Evolutionary conservation across 1,140 invertebrate species (phyloP).

Genomic region (Campoletis sonorensis): DNA sequence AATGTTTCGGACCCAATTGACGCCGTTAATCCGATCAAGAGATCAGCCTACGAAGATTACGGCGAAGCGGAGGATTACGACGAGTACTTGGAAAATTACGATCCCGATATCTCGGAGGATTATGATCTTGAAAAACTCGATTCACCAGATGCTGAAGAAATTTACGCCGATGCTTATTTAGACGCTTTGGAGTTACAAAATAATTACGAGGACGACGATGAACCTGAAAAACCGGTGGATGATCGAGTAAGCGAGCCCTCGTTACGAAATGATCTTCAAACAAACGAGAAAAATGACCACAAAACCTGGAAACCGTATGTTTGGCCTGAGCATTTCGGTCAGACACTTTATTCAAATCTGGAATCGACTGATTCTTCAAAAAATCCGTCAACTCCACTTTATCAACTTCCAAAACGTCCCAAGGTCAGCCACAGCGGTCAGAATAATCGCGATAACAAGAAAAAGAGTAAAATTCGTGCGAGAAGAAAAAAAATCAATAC

Average conservation of each 20-base stretch:
- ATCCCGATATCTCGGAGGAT: constrained; percentile 19
- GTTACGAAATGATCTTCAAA: neutral
- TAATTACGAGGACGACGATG: constrained; percentile 36
- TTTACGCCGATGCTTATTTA: constrained; percentile 28
- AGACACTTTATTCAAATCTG: neutral
- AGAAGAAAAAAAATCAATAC: neutral
- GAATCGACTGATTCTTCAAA: neutral
- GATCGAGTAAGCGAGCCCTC: neutral
- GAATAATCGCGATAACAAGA: neutral
- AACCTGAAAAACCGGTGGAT: constrained; percentile 30
- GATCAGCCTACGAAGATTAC: constrained; percentile 27
- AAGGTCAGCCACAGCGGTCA: neutral
- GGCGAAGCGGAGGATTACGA: constrained; percentile 25
- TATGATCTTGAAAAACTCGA: neutral
- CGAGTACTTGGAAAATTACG: neutral
- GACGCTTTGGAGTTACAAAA: constrained; percentile 14
- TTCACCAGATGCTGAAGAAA: constrained; percentile 8
- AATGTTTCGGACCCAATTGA: neutral
- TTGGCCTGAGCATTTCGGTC: constrained; percentile 24
- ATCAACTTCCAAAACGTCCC: neutral
- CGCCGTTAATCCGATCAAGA: neutral
- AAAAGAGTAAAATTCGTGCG: neutral
- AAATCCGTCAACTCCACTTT: neutral
- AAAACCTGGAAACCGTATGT: neutral
- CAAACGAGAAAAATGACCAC: neutral